These are phyloP conservation scores for Hirtodrosophila alboralis DNA, from an alignment of 2,888 invertebrate genomes.

Conservation along the genomic window DNA sequence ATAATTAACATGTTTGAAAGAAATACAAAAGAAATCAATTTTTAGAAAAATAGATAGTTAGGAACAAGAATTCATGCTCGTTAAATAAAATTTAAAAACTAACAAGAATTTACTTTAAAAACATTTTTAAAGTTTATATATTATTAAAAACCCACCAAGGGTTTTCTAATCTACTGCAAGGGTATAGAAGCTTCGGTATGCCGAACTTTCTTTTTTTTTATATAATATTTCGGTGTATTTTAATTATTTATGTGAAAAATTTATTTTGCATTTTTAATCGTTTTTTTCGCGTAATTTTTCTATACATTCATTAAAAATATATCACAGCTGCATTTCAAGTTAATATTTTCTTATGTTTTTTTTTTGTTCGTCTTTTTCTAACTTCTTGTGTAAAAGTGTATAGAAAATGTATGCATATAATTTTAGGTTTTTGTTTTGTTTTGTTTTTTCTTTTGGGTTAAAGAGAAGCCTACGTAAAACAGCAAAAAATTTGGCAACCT, in stretches of 20 bases:
- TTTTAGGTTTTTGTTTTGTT: slow-evolving; percentile 15
- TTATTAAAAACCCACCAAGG: too few relatives aligned
- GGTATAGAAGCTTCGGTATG: slow-evolving; percentile 24
- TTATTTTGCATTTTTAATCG: slow-evolving; percentile 32
- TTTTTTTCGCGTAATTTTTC: slow-evolving; percentile 37
- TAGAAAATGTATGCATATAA: slow-evolving; percentile 60
- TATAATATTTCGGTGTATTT: background rate
- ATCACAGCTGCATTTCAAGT: slow-evolving; percentile 76
- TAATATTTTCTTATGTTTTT: slow-evolving; percentile 38
- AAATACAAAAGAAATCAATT: too few relatives aligned
- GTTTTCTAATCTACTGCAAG: slow-evolving; percentile 15
- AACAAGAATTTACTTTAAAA: too few relatives aligned
- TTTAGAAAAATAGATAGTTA: too few relatives aligned
- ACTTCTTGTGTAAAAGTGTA: slow-evolving; percentile 53
- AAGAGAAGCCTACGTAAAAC: slow-evolving; percentile 57
- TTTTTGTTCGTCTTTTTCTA: slow-evolving; percentile 17
- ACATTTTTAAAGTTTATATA: too few relatives aligned
- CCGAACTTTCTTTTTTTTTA: slow-evolving; percentile 30
- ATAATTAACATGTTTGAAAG: too few relatives aligned
- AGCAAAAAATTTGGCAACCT: slow-evolving; percentile 73
- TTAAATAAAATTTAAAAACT: too few relatives aligned
- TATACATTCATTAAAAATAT: slow-evolving; percentile 67
- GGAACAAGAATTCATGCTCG: too few relatives aligned
- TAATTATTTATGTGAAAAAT: slow-evolving; percentile 28
- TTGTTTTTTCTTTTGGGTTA: slow-evolving; percentile 22